Evolutionary conservation across 2,797 vertebrate species (phyloP).

Genomic region (Podarcis siculus): DNA sequence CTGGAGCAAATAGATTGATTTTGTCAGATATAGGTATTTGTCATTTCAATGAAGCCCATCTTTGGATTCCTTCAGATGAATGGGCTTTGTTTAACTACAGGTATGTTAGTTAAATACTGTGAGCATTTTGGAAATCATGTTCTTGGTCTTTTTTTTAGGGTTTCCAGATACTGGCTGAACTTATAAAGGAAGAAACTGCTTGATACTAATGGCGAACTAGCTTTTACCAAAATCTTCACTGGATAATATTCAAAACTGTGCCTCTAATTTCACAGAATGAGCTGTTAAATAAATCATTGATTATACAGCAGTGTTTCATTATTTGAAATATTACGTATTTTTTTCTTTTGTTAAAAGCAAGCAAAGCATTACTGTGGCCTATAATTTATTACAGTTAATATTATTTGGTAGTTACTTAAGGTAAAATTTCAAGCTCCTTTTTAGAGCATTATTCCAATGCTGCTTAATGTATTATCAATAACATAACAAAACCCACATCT

Average conservation of each 20-base stretch:
- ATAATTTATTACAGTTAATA: not conserved
- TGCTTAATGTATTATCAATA: not conserved
- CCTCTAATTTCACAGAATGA: not conserved
- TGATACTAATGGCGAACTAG: slow-evolving; percentile 46
- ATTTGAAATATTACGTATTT: not conserved
- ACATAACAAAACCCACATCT: not conserved
- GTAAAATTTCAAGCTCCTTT: not conserved
- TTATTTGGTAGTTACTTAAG: not conserved
- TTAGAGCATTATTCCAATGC: not conserved
- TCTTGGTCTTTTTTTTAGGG: slow-evolving; percentile 71
- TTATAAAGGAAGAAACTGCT: slow-evolving; percentile 78
- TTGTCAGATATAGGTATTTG: not conserved
- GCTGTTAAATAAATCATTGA: not conserved
- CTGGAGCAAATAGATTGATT: not conserved
- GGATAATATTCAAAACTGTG: slow-evolving; percentile 9
- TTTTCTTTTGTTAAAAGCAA: not conserved
- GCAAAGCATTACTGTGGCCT: not conserved
- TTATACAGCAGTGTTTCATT: not conserved
- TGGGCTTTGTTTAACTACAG: not conserved
- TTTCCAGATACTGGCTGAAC: slow-evolving; percentile 81
- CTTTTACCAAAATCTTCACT: slow-evolving; percentile 5
- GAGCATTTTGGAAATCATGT: not conserved
- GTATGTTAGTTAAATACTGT: not conserved
- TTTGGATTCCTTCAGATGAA: not conserved
- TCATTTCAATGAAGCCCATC: not conserved